Percentiles rank a stretch among this genome's conserved stretches.
phyloP scores from a whole-genome alignment of 2,888 invertebrate genomes.

The Germaria angustata region DNA sequence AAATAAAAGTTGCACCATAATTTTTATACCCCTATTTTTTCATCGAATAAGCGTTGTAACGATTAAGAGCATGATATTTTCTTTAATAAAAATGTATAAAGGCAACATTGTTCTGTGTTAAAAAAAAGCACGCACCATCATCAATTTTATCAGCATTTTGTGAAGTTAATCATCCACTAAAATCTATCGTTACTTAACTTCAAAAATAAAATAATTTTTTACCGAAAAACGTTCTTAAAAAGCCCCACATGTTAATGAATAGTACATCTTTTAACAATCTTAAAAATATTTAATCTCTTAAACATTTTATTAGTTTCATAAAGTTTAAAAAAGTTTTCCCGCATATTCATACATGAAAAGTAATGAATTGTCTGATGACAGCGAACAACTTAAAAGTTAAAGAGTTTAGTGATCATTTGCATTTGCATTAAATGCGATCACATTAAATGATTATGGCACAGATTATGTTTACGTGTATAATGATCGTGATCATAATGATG shows the following conservation, averaged over 20 bases:
- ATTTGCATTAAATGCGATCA: conserved; percentile 16
- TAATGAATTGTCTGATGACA: not conserved
- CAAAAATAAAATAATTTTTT: not conserved
- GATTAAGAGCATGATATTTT: too few relatives aligned
- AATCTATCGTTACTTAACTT: not conserved
- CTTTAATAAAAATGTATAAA: too few relatives aligned
- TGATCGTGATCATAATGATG: not conserved
- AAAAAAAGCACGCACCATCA: not conserved
- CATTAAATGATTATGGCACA: not conserved
- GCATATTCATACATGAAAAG: not conserved
- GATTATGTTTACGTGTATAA: not conserved
- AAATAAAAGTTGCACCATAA: too few relatives aligned
- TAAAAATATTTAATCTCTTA: too few relatives aligned
- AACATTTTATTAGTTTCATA: not conserved
- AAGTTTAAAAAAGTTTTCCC: not conserved
- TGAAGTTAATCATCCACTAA: not conserved
- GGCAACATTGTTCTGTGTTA: not conserved
- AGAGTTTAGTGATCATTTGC: not conserved
- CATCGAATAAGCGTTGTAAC: too few relatives aligned
- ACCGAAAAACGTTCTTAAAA: not conserved
- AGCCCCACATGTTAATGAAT: not conserved
- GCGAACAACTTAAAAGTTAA: not conserved
- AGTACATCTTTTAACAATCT: too few relatives aligned
- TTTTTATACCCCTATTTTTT: too few relatives aligned
- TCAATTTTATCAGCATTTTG: not conserved